Conservation (phyloP, 2,888 invertebrate species). For the Octodonta nipae region DNA sequence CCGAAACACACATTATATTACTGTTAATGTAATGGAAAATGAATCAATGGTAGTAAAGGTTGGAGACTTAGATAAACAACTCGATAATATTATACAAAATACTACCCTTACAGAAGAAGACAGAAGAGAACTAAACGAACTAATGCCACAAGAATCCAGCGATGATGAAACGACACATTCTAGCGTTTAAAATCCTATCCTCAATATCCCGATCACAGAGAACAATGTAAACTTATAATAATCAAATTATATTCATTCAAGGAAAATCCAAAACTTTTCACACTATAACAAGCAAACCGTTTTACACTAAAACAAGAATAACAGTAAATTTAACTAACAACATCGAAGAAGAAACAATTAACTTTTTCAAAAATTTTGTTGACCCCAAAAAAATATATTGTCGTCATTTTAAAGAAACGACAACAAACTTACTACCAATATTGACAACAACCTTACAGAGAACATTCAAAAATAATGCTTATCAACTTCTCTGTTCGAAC, state of each 20-base stretch:
- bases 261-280: slow-evolving; percentile 1
- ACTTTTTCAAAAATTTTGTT: slow-evolving; percentile 5
- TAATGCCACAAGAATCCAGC: too few species aligned
- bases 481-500: slow-evolving; percentile 4
- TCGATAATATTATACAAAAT: too few species aligned
- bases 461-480: slow-evolving; percentile 5
- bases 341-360: slow-evolving; percentile 5
- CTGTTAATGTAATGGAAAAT: too few species aligned
- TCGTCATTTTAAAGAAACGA: slow-evolving; percentile 4
- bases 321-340: slow-evolving; percentile 4
- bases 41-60: too few species aligned
- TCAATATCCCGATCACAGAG: slow-evolving; percentile 5
- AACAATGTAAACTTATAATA: slow-evolving; percentile 4
- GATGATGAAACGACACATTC: slow-evolving; percentile 7
- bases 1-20: too few species aligned
- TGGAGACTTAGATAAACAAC: too few species aligned
- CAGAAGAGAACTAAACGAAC: too few species aligned
- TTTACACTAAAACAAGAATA: slow-evolving; percentile 6
- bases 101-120: too few species aligned
- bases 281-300: not conserved
- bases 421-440: slow-evolving; percentile 1
- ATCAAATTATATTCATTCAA: slow-evolving; percentile 6
- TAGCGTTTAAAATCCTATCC: slow-evolving; percentile 5
- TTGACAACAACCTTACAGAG: not conserved
- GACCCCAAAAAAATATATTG: slow-evolving; percentile 3